Conservation (phyloP, 1,140 invertebrate genomes). For the Aphaenogaster rudis region DNA sequence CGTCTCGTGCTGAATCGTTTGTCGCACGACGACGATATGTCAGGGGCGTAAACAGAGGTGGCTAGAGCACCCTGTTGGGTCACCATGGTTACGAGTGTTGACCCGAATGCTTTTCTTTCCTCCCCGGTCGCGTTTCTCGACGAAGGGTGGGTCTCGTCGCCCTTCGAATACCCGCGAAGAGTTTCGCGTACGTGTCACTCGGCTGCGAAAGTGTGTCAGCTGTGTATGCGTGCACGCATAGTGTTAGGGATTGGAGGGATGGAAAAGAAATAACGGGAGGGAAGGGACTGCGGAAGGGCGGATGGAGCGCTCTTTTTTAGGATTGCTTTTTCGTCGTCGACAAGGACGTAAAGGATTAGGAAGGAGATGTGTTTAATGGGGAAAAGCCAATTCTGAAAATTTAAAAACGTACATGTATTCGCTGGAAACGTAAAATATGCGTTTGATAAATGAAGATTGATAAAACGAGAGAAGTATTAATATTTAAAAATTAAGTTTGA, state of each 20-base stretch:
- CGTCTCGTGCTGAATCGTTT: constrained; percentile 7
- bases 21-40: constrained; percentile 18
- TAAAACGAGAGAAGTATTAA: background rate
- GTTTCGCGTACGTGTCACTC: constrained; percentile 74
- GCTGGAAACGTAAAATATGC: background rate
- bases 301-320: constrained; percentile 49
- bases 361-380: background rate
- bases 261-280: constrained; percentile 17
- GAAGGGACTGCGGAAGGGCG: constrained; percentile 48
- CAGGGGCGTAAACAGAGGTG: constrained; percentile 57
- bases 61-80: constrained; percentile 43
- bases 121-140: constrained; percentile 38
- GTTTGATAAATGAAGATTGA: background rate
- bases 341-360: constrained; percentile 23
- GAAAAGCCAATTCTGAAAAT: background rate
- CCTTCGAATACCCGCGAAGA: constrained; percentile 67
- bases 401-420: background rate
- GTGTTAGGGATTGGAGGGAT: constrained; percentile 50
- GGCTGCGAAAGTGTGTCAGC: constrained; percentile 79
- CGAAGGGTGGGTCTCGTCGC: constrained; percentile 42
- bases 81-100: constrained; percentile 82
- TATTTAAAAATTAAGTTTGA: constrained; percentile 1
- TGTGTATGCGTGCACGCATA: constrained; percentile 70
- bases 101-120: constrained; percentile 74
- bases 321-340: constrained; percentile 28